Conservation (phyloP, 2,888 invertebrate genomes). For the Lamellibrachia satsuma region DNA sequence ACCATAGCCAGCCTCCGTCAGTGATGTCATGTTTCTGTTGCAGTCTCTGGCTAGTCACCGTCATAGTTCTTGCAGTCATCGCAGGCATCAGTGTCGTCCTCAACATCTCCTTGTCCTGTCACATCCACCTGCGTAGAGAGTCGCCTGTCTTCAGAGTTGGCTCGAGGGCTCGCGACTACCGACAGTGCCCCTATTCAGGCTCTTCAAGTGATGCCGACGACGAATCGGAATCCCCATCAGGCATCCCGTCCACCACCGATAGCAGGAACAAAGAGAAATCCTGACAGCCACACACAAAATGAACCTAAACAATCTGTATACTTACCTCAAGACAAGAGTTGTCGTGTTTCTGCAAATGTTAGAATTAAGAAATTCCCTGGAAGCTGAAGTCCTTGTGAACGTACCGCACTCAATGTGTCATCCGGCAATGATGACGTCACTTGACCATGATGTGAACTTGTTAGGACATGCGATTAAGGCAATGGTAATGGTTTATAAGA, state of each 20-base stretch:
- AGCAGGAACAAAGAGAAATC: neutral
- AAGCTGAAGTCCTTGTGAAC: neutral
- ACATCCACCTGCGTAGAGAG: neutral
- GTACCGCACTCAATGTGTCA: neutral
- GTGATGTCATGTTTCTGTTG: constrained; percentile 34
- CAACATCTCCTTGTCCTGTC: constrained; percentile 39
- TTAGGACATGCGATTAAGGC: neutral
- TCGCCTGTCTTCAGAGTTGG: neutral
- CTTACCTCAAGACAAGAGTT: neutral
- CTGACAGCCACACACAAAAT: neutral
- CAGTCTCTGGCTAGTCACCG: constrained; percentile 42
- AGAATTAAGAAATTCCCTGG: neutral
- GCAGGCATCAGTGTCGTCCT: constrained; percentile 45
- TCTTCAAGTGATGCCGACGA: neutral
- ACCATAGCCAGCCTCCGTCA: neutral
- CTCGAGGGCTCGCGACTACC: neutral
- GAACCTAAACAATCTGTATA: neutral
- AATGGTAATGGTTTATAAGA: neutral
- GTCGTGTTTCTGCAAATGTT: neutral
- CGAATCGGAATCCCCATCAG: neutral
- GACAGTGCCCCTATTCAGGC: neutral
- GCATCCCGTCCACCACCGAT: neutral
- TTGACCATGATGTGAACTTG: neutral
- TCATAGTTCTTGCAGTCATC: constrained; percentile 41
- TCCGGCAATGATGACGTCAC: neutral